Percentiles rank a stretch among this genome's conserved stretches.
phyloP scores from a whole-genome alignment of 2,797 vertebrate species.

The Ciconia nigra region DNA sequence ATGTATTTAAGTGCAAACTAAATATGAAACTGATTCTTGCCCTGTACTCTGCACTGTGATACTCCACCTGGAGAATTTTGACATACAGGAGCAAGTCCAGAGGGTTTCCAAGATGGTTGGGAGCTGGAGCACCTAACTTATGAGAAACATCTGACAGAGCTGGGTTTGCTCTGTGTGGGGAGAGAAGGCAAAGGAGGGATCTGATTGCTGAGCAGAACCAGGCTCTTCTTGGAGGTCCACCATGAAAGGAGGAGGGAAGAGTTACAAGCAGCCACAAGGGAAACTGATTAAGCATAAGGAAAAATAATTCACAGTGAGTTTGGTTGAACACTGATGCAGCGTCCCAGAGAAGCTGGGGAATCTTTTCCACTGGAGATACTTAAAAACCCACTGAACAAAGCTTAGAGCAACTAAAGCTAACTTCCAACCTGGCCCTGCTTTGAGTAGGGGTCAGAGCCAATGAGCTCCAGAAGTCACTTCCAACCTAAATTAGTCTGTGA shows the following conservation, averaged over 20 bases:
- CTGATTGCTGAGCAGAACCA: not conserved
- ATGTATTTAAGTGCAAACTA: not conserved
- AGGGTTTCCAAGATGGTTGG: not conserved
- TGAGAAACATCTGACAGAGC: not conserved
- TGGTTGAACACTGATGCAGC: not conserved
- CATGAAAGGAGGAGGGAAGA: not conserved
- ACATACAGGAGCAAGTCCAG: not conserved
- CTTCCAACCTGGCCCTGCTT: not conserved
- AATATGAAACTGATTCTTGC: not conserved
- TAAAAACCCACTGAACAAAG: not conserved
- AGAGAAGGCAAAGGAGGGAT: not conserved
- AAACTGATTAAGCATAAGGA: not conserved
- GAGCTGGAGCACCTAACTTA: not conserved
- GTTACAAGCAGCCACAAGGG: not conserved
- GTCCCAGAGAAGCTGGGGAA: not conserved
- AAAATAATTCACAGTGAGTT: not conserved
- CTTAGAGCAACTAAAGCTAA: not conserved
- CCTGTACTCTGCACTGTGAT: not conserved
- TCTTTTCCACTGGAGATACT: not conserved
- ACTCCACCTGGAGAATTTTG: not conserved
- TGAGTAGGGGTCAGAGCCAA: not conserved
- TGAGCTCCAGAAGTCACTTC: not conserved
- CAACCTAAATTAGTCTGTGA: not conserved
- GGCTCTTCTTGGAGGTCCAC: not conserved
- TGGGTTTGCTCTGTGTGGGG: accelerated